A percentile compares a stretch with the other conserved stretches of the same genome.
phyloP scores from a whole-genome alignment of 37 sponge, comb jelly and placozoan species.

The Aplysina aerophoba region DNA sequence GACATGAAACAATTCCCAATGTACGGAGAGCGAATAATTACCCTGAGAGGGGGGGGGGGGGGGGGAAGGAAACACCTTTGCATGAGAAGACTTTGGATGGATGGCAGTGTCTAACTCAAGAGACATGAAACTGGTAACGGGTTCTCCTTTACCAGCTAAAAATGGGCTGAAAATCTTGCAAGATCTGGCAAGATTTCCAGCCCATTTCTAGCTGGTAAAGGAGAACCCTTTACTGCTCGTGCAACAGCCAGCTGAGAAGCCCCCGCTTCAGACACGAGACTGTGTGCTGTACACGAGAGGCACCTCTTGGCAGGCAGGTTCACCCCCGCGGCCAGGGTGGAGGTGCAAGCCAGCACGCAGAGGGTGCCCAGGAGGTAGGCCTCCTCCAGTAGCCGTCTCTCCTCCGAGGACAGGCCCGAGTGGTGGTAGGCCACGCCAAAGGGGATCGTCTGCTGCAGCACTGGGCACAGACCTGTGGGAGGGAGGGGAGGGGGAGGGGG shows the following conservation, averaged over 20 bases:
- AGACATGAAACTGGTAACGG: too few species aligned
- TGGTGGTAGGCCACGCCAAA: slow-evolving; percentile 94
- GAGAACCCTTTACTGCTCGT: too few species aligned
- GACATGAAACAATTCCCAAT: slow-evolving; percentile 78
- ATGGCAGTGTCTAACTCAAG: too few species aligned
- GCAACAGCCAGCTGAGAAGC: too few species aligned
- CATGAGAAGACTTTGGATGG: too few species aligned
- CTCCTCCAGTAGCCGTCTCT: slow-evolving; percentile 87
- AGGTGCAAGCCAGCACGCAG: slow-evolving; percentile 87
- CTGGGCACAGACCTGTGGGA: slow-evolving; percentile 80
- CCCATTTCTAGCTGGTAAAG: too few species aligned
- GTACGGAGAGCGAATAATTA: slow-evolving; percentile 87
- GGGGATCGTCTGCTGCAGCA: slow-evolving; percentile 77
- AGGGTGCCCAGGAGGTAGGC: slow-evolving; percentile 71
- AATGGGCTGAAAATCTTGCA: too few species aligned
- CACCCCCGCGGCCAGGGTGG: slow-evolving; percentile 95
- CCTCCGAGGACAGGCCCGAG: slow-evolving; percentile 91
- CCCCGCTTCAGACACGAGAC: too few species aligned
- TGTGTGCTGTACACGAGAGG: too few species aligned
- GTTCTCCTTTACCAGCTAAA: too few species aligned
- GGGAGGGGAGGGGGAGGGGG: neutral
- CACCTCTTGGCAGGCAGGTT: slow-evolving; percentile 94
- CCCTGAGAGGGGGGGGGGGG: slow-evolving; percentile 50
- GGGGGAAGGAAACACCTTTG: too few species aligned
- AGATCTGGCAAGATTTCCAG: too few species aligned